A percentile compares a stretch with the other conserved stretches of the same genome.
phyloP scores from a whole-genome alignment of 2,888 invertebrate species.

The Leucophora obtusa region DNA sequence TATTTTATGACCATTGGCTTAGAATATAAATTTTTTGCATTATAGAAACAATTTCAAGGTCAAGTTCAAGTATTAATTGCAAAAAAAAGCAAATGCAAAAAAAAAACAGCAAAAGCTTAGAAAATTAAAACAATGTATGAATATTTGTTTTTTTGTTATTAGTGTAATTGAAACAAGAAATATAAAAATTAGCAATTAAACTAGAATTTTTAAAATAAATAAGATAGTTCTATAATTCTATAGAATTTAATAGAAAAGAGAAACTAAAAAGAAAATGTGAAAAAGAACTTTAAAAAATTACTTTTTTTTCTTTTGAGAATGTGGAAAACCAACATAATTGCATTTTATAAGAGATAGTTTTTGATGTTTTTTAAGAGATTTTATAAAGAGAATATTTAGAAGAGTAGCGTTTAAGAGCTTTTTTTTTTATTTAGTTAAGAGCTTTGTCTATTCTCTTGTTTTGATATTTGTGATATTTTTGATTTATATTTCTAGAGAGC shows the following conservation, averaged over 20 bases:
- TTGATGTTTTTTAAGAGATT: too few relatives aligned
- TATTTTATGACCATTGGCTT: background rate
- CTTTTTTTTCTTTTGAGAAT: too few relatives aligned
- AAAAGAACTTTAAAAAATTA: too few relatives aligned
- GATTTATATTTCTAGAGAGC: too few relatives aligned
- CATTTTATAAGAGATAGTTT: too few relatives aligned
- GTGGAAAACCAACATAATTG: too few relatives aligned
- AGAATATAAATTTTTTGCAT: constrained; percentile 23
- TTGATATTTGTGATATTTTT: too few relatives aligned
- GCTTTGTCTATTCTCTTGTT: background rate
- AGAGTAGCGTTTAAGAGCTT: too few relatives aligned
- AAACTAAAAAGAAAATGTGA: too few relatives aligned
- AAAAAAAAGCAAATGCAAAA: constrained; percentile 10
- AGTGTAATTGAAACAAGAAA: background rate
- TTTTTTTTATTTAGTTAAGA: background rate
- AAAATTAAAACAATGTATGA: constrained; percentile 7
- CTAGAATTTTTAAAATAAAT: background rate
- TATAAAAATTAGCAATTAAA: background rate
- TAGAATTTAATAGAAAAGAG: too few relatives aligned
- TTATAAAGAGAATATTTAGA: too few relatives aligned
- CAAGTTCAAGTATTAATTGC: constrained; percentile 60
- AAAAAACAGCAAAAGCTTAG: constrained; percentile 33
- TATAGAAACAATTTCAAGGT: constrained; percentile 59
- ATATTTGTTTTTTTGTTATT: background rate
- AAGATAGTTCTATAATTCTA: too few relatives aligned